phyloP scores from a whole-genome alignment of 1,140 invertebrate genomes.

The Metaphire vulgaris region DNA sequence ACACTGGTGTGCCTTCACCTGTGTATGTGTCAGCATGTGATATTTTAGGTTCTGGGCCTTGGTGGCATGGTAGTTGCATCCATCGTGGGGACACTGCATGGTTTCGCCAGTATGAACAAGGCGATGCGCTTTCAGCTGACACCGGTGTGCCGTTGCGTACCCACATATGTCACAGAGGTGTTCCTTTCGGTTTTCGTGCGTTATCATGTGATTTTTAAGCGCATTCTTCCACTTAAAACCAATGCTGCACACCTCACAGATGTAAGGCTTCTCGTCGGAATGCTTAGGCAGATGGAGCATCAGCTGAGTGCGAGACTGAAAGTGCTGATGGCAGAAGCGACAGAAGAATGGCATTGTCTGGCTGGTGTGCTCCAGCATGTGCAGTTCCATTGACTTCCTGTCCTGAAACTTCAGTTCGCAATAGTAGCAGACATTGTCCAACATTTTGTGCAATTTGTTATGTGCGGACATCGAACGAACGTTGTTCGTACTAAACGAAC shows the following conservation, averaged over 20 bases:
- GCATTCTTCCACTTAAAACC: constrained; percentile 60
- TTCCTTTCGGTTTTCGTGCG: constrained; percentile 55
- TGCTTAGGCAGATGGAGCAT: constrained; percentile 58
- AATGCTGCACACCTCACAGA: constrained; percentile 57
- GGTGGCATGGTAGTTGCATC: constrained; percentile 49
- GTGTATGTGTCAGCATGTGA: constrained; percentile 56
- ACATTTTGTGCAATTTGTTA: constrained; percentile 53
- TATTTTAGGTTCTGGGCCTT: constrained; percentile 54
- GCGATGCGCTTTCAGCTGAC: constrained; percentile 57
- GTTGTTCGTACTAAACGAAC: constrained; percentile 37
- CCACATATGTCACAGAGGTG: constrained; percentile 59
- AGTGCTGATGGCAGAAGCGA: constrained; percentile 54
- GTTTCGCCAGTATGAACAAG: constrained; percentile 57
- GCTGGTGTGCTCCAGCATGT: constrained; percentile 54
- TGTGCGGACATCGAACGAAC: constrained; percentile 39
- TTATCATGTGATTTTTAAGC: constrained; percentile 56
- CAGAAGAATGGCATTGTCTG: constrained; percentile 56
- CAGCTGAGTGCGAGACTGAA: constrained; percentile 55
- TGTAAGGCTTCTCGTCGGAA: constrained; percentile 54
- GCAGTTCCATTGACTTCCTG: constrained; percentile 49
- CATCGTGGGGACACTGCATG: constrained; percentile 54
- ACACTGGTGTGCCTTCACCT: constrained; percentile 61
- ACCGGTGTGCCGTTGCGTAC: constrained; percentile 57
- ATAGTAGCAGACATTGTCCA: constrained; percentile 53
- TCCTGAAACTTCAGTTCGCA: constrained; percentile 54